Evolutionary conservation across 2,113 vertebrate species (phyloP).

Genomic region (Struthidea cinerea): DNA sequence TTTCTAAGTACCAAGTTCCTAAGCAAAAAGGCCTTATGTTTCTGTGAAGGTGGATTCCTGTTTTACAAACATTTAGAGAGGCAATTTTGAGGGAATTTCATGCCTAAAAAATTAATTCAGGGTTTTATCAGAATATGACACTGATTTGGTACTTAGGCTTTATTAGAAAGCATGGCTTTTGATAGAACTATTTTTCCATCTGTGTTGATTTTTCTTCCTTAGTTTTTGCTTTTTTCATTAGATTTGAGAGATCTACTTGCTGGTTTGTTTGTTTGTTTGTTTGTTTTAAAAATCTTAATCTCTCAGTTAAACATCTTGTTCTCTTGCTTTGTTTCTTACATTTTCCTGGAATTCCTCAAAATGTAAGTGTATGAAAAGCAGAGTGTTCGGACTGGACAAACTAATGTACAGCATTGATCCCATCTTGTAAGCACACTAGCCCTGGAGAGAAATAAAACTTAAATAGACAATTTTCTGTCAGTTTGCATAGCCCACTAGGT

Average conservation of each 20-base stretch:
- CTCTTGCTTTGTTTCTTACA: neutral
- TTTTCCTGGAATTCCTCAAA: neutral
- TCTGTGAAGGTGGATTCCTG: neutral
- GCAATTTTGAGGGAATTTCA: neutral
- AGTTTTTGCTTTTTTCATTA: neutral
- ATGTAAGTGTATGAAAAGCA: neutral
- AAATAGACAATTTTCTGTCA: neutral
- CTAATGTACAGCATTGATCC: neutral
- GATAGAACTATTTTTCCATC: neutral
- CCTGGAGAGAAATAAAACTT: neutral
- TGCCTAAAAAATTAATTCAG: neutral
- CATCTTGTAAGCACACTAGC: neutral
- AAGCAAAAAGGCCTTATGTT: neutral
- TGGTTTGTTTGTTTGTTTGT: neutral
- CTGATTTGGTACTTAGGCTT: neutral
- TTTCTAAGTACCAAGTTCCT: neutral
- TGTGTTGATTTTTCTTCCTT: neutral
- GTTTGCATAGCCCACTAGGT: neutral
- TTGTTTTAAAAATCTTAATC: neutral
- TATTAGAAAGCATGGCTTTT: neutral
- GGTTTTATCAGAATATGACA: neutral
- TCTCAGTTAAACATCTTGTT: accelerated
- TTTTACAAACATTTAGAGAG: neutral
- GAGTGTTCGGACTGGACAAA: neutral
- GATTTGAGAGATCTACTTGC: neutral